phyloP scores from a whole-genome alignment of 2,888 invertebrate genomes.

The Drosophila heteroneura region DNA sequence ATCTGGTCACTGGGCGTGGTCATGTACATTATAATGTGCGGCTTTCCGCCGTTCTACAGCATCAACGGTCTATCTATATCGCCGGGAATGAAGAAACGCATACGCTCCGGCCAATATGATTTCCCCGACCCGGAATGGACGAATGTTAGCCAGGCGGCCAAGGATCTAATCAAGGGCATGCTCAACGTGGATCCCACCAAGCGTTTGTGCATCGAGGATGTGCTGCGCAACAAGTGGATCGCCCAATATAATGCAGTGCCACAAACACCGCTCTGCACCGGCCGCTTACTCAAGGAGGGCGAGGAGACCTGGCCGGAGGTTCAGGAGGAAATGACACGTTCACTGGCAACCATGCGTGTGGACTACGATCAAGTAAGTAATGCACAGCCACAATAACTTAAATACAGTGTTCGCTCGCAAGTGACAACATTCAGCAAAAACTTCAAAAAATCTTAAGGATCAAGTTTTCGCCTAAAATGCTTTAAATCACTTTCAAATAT shows the following conservation, averaged over 20 bases:
- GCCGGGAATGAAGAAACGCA: conserved; percentile 98
- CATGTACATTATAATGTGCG: conserved; percentile 99
- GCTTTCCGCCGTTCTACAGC: conserved; percentile 99
- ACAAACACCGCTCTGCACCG: conserved; percentile 97
- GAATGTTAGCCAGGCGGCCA: conserved; percentile 96
- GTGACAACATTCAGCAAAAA: background rate
- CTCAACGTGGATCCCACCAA: conserved; percentile 97
- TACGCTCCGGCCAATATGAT: conserved; percentile 97
- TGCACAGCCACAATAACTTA: background rate
- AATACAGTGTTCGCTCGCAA: background rate
- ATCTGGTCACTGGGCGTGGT: conserved; percentile 99
- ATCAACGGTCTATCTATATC: conserved; percentile 99
- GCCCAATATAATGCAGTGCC: conserved; percentile 94
- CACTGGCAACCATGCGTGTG: conserved; percentile 98
- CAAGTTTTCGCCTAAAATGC: background rate
- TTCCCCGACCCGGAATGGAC: conserved; percentile 99
- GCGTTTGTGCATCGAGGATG: conserved; percentile 95
- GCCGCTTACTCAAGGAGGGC: conserved; percentile 94
- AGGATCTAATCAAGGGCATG: conserved; percentile 97
- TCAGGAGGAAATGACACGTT: conserved; percentile 99
- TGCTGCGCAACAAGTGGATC: conserved; percentile 95
- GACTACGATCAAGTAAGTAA: conserved; percentile 94
- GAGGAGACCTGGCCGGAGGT: conserved; percentile 98
- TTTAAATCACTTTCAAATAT: background rate
- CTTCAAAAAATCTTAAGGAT: background rate